Conservation (phyloP, 2,888 invertebrate species). For the Plagodis pulveraria region DNA sequence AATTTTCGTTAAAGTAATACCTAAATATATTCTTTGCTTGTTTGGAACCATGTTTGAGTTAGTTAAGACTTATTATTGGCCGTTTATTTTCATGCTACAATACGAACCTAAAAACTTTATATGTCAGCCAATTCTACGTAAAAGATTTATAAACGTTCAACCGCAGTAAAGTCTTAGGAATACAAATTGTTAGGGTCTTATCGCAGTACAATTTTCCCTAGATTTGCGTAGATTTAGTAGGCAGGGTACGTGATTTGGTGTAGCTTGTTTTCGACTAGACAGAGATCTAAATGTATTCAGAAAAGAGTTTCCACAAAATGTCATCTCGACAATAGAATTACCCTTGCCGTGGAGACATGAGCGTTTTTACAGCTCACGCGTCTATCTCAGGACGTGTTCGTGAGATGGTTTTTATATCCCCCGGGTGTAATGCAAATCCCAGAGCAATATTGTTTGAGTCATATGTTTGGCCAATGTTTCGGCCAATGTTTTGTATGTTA, state of each 20-base stretch:
- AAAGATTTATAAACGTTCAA: too few relatives aligned
- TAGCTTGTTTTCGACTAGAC: neutral
- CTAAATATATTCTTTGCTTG: too few relatives aligned
- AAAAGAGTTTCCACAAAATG: conserved; percentile 8
- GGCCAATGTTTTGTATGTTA: neutral
- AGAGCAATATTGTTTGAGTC: conserved; percentile 16
- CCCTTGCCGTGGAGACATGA: conserved; percentile 10
- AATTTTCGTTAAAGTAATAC: too few relatives aligned
- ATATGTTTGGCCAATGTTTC: conserved; percentile 1
- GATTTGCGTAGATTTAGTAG: conserved; percentile 1
- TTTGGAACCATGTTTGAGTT: too few relatives aligned
- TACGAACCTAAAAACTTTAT: too few relatives aligned
- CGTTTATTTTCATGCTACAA: too few relatives aligned
- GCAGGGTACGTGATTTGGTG: neutral
- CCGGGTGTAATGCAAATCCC: conserved; percentile 21
- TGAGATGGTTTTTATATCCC: conserved; percentile 8
- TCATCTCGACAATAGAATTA: conserved; percentile 16
- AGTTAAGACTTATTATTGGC: too few relatives aligned
- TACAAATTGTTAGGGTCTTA: too few relatives aligned
- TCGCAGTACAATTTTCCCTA: neutral
- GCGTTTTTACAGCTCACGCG: conserved; percentile 18
- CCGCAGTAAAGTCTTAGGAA: too few relatives aligned
- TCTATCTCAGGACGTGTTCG: conserved; percentile 11
- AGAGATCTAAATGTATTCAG: conserved; percentile 6
- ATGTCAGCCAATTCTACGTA: too few relatives aligned